phyloP scores from a whole-genome alignment of 2,113 vertebrate genomes.

The Cariama cristata region DNA sequence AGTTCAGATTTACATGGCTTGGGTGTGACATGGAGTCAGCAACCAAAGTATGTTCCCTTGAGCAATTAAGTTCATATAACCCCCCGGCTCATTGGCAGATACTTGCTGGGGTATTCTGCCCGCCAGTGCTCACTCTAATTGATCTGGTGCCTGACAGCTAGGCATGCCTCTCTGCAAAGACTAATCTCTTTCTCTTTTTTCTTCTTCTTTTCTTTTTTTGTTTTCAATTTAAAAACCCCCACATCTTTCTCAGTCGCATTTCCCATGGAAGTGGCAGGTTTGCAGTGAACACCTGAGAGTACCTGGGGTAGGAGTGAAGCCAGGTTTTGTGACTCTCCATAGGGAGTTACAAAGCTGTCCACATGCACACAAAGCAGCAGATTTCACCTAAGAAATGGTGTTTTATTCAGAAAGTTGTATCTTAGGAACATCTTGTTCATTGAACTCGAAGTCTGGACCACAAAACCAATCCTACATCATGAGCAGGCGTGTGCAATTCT shows the following conservation, averaged over 20 bases:
- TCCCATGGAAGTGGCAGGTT: not conserved
- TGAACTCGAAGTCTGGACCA: not conserved
- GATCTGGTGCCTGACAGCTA: not conserved
- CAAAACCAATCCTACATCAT: not conserved
- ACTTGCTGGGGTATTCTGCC: not conserved
- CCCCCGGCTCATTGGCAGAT: not conserved
- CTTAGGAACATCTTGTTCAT: not conserved
- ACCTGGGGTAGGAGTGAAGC: not conserved
- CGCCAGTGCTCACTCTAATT: constrained; percentile 1
- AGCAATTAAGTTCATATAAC: constrained; percentile 21
- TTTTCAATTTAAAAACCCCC: accelerated
- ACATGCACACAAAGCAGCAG: not conserved
- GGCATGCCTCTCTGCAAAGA: not conserved
- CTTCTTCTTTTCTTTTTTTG: accelerated
- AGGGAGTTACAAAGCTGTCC: not conserved
- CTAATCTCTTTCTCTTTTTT: not conserved
- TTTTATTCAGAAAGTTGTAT: not conserved
- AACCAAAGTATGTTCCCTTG: constrained; percentile 31
- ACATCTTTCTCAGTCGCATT: not conserved
- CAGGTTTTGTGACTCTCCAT: not conserved
- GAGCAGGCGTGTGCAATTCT: not conserved
- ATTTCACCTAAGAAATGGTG: not conserved
- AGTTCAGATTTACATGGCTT: constrained; percentile 26
- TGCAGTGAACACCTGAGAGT: not conserved
- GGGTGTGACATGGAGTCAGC: constrained; percentile 47